Percentiles rank a stretch among this genome's conserved stretches.
These are phyloP conservation scores for Dromius quadrimaculatus DNA, from an alignment of 2,888 invertebrate species.

Conservation along the genomic window DNA sequence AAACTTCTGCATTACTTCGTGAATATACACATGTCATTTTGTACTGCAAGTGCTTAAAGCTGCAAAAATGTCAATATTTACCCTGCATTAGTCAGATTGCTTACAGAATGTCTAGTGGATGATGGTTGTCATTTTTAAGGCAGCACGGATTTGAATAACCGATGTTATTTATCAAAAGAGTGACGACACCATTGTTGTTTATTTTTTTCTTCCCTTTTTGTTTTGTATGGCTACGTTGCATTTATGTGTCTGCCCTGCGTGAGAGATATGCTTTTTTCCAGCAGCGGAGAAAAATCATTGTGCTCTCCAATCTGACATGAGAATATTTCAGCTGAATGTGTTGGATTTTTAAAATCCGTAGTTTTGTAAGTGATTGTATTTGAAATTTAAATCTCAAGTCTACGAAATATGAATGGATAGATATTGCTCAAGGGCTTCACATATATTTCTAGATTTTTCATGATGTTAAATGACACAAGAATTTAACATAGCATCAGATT, in stretches of 20 bases:
- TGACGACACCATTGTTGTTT: constrained; percentile 48
- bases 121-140: constrained; percentile 67
- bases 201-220: constrained; percentile 29
- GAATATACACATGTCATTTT: too few relatives aligned
- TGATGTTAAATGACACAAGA: too few relatives aligned
- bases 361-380: neutral
- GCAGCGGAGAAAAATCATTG: constrained; percentile 41
- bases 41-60: constrained; percentile 56
- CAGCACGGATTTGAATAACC: constrained; percentile 50
- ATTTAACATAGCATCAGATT: too few relatives aligned
- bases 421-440: too few relatives aligned
- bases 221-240: constrained; percentile 33
- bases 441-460: too few relatives aligned
- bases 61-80: constrained; percentile 54
- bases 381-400: constrained; percentile 1
- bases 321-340: constrained; percentile 44
- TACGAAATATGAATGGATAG: too few relatives aligned
- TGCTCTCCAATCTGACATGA: constrained; percentile 47
- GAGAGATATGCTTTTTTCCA: constrained; percentile 44
- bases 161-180: constrained; percentile 51
- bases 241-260: constrained; percentile 41
- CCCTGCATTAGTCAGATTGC: constrained; percentile 65
- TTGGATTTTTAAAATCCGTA: constrained; percentile 26
- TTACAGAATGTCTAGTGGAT: constrained; percentile 64
- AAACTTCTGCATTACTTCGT: too few relatives aligned